These are phyloP conservation scores for Sipha flava DNA, from an alignment of 1,140 invertebrate species.

Conservation along the genomic window DNA sequence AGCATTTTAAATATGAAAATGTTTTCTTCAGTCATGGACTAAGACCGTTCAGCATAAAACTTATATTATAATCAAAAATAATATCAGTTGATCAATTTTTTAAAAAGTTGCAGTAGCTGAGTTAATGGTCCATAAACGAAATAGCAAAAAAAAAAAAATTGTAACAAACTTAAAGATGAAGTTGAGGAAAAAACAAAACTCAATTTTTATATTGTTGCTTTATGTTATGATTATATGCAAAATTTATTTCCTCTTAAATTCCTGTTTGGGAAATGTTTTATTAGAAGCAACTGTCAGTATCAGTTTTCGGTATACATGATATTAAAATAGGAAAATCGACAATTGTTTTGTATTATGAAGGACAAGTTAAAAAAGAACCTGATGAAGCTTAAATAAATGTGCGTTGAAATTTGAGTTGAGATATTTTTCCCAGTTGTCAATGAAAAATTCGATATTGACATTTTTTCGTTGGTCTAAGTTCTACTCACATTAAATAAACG, in stretches of 20 bases:
- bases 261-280: slow-evolving; percentile 38
- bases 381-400: slow-evolving; percentile 41
- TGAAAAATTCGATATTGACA: no score
- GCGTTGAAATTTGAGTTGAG: no score
- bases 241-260: slow-evolving; percentile 39
- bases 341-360: slow-evolving; percentile 39
- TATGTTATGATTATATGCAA: slow-evolving; percentile 42
- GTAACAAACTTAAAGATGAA: slow-evolving; percentile 36
- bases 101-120: slow-evolving; percentile 39
- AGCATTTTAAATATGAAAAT: background rate
- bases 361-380: slow-evolving; percentile 37
- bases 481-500: no score
- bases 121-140: slow-evolving; percentile 37
- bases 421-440: no score
- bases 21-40: background rate
- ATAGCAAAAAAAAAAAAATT: slow-evolving; percentile 38
- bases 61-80: background rate
- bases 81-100: background rate
- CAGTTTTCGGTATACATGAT: slow-evolving; percentile 40
- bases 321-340: slow-evolving; percentile 36
- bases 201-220: slow-evolving; percentile 33
- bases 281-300: slow-evolving; percentile 40
- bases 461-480: no score
- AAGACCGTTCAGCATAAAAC: background rate
- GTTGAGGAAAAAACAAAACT: slow-evolving; percentile 32